Percentiles rank a stretch among this genome's conserved stretches.
Evolutionary conservation across 1,140 invertebrate genomes (phyloP).

Genomic region (Acromyrmex echinatior): DNA sequence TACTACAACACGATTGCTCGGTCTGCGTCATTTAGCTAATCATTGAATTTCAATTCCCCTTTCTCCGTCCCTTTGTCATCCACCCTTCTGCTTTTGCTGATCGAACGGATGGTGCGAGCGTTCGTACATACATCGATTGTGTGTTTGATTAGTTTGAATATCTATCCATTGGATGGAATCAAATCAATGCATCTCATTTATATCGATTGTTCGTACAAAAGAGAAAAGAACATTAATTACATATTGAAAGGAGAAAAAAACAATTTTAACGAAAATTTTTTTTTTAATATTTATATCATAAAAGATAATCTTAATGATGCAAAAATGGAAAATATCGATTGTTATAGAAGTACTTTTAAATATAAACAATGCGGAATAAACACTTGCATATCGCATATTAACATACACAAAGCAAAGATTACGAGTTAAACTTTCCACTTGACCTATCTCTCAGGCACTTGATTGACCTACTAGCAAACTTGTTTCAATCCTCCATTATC

Average conservation of each 20-base stretch:
- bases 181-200: background rate
- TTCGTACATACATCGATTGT: slow-evolving; percentile 42
- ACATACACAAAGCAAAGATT: slow-evolving; percentile 49
- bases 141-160: slow-evolving; percentile 32
- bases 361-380: slow-evolving; percentile 10
- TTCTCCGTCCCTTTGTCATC: slow-evolving; percentile 48
- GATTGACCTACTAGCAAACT: slow-evolving; percentile 62
- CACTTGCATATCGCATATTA: slow-evolving; percentile 5
- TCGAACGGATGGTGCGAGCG: slow-evolving; percentile 29
- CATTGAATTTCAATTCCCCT: slow-evolving; percentile 61
- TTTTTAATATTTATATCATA: background rate
- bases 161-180: background rate
- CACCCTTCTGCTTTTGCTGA: slow-evolving; percentile 27
- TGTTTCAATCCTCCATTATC: slow-evolving; percentile 70
- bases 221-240: background rate
- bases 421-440: slow-evolving; percentile 68
- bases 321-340: background rate
- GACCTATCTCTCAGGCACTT: slow-evolving; percentile 55
- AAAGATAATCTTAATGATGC: background rate
- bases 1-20: slow-evolving; percentile 59
- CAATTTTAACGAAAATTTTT: background rate
- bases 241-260: background rate
- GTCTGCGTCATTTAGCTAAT: slow-evolving; percentile 70
- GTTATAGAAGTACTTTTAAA: background rate
- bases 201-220: background rate